A percentile compares a stretch with the other conserved stretches of the same genome.
These are phyloP conservation scores for Caenorhabditis remanei DNA, from an alignment of 1,140 invertebrate genomes.

Conservation along the genomic window DNA sequence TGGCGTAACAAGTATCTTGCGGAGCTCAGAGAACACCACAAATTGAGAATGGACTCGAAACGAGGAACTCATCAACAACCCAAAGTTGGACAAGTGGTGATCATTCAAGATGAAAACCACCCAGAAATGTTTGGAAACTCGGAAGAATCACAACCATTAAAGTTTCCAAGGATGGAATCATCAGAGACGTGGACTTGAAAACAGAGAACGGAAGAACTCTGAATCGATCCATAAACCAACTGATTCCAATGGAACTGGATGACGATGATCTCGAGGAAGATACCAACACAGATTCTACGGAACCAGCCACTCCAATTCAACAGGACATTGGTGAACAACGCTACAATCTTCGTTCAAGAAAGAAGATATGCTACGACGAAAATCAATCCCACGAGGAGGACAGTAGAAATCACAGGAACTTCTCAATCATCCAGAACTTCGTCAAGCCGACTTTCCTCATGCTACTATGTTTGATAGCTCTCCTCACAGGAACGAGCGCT, in stretches of 20 bases:
- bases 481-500: not conserved
- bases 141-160: not conserved
- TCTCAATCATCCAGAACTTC: not conserved
- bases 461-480: not conserved
- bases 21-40: not conserved
- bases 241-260: not conserved
- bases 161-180: not conserved
- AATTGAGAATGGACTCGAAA: not conserved
- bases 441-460: not conserved
- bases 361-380: not conserved
- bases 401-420: not conserved
- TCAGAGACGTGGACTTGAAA: not conserved
- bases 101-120: not conserved
- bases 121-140: not conserved
- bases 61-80: not conserved
- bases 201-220: not conserved
- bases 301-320: not conserved
- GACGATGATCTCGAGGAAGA: not conserved
- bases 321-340: too few relatives aligned
- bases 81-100: not conserved
- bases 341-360: not conserved
- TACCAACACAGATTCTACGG: not conserved
- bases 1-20: not conserved
- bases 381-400: not conserved
- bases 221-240: not conserved